Evolutionary conservation across 2,888 invertebrate genomes (phyloP).

Genomic region (Eilema griseolum): DNA sequence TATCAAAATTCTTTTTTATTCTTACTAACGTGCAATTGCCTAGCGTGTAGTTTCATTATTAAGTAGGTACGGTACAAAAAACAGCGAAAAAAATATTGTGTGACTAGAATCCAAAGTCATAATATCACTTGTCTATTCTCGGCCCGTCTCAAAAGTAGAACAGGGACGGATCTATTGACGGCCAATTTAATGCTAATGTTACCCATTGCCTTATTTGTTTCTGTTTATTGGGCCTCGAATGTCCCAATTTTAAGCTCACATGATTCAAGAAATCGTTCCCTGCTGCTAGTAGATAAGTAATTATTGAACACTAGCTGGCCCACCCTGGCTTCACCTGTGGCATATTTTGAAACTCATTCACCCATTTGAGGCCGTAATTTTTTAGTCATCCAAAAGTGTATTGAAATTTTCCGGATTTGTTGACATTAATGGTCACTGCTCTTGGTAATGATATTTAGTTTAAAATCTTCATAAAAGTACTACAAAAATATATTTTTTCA

Average conservation of each 20-base stretch:
- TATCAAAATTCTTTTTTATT: neutral
- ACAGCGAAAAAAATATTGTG: neutral
- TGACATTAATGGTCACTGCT: neutral
- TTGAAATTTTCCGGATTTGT: too few relatives aligned
- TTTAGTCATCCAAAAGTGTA: too few relatives aligned
- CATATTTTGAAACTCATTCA: too few relatives aligned
- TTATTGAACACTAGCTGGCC: too few relatives aligned
- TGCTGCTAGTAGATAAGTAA: neutral
- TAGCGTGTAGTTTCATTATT: neutral
- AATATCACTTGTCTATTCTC: constrained; percentile 60
- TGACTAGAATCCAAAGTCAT: constrained; percentile 23
- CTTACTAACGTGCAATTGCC: neutral
- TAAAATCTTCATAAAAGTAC: too few relatives aligned
- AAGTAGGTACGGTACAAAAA: neutral
- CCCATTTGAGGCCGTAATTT: too few relatives aligned
- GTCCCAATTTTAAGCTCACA: constrained; percentile 38
- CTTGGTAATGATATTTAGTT: too few relatives aligned
- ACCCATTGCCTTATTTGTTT: constrained; percentile 61
- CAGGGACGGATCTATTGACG: constrained; percentile 74
- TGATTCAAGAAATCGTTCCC: constrained; percentile 12
- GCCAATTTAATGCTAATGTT: constrained; percentile 74
- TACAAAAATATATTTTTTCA: too few relatives aligned
- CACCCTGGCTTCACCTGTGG: too few relatives aligned
- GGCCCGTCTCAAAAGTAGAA: constrained; percentile 64
- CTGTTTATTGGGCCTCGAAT: constrained; percentile 56